phyloP scores from a whole-genome alignment of 2,113 vertebrate species.

The Rhineura floridana region DNA sequence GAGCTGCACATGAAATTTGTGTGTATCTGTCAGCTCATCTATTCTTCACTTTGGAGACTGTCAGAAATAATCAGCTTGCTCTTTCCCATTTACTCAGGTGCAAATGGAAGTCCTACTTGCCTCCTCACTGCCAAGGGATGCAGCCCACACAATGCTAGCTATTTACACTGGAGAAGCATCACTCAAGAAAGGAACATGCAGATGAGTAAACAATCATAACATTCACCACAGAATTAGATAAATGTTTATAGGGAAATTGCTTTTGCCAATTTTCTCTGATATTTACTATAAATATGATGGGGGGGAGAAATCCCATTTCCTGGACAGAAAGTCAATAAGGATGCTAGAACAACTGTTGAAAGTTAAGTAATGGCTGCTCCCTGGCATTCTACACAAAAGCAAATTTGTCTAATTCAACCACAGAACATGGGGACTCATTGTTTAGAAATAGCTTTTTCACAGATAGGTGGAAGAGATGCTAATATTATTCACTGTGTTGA shows the following conservation, averaged over 20 bases:
- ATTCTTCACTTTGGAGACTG: conserved; percentile 58
- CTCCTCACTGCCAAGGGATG: conserved; percentile 54
- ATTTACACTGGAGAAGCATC: conserved; percentile 43
- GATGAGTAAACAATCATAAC: conserved; percentile 23
- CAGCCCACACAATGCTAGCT: conserved; percentile 19
- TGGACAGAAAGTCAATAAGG: not conserved
- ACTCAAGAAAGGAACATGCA: conserved; percentile 24
- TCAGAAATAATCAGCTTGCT: conserved; percentile 69
- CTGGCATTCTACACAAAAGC: not conserved
- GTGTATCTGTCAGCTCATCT: conserved; percentile 57
- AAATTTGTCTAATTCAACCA: not conserved
- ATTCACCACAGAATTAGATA: conserved; percentile 19
- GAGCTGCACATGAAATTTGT: conserved; percentile 55
- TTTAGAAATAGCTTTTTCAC: not conserved
- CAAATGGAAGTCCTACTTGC: conserved; percentile 55
- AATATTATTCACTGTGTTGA: not conserved
- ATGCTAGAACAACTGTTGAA: not conserved
- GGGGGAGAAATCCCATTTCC: not conserved
- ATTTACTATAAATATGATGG: conserved; percentile 12
- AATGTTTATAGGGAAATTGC: not conserved
- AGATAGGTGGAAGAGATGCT: not conserved
- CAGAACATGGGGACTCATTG: not conserved
- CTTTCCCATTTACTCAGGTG: conserved; percentile 63
- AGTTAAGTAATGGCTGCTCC: not conserved
- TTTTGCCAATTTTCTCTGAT: not conserved